Conservation (phyloP, 1,140 invertebrate genomes). For the Lordiphosa collinella region DNA sequence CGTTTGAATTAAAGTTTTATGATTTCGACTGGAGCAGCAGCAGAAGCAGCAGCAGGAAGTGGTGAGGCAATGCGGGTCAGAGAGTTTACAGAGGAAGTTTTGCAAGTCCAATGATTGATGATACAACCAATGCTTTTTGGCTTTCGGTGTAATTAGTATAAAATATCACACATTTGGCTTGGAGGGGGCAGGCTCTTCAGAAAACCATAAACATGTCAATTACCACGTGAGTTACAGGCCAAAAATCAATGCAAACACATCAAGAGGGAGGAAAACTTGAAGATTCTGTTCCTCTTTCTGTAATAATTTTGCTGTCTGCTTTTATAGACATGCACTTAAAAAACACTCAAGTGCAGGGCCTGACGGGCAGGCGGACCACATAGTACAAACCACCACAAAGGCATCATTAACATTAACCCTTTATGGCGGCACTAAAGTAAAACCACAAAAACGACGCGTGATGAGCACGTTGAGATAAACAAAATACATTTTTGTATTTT, state of each 20-base stretch:
- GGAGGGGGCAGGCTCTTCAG: conserved; percentile 4
- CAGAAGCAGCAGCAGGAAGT: conserved; percentile 11
- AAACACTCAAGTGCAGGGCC: conserved; percentile 69
- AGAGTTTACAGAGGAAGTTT: conserved; percentile 47
- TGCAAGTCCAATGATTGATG: conserved; percentile 63
- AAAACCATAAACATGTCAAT: conserved; percentile 69
- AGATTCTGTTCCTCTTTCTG: conserved; percentile 21
- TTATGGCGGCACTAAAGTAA: conserved; percentile 72
- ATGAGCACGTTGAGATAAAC: conserved; percentile 76
- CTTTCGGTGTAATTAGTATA: conserved; percentile 40
- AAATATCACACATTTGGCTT: conserved; percentile 33
- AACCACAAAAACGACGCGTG: conserved; percentile 70
- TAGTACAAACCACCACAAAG: conserved; percentile 25
- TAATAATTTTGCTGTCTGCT: conserved; percentile 62
- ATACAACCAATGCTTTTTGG: conserved; percentile 17
- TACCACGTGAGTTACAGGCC: conserved; percentile 58
- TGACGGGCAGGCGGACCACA: conserved; percentile 28
- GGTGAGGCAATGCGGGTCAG: conserved; percentile 52
- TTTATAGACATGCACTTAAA: conserved; percentile 75
- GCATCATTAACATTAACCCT: conserved; percentile 74
- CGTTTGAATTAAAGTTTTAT: conserved; percentile 52
- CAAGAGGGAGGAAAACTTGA: background rate
- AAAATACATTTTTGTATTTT: conserved; percentile 43
- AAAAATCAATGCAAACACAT: conserved; percentile 64
- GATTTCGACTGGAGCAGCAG: conserved; percentile 25